Evolutionary conservation across 2,113 vertebrate species (phyloP), one percentile per base, ranked within the genome.

Genomic region (Mirza zaza): DNA sequence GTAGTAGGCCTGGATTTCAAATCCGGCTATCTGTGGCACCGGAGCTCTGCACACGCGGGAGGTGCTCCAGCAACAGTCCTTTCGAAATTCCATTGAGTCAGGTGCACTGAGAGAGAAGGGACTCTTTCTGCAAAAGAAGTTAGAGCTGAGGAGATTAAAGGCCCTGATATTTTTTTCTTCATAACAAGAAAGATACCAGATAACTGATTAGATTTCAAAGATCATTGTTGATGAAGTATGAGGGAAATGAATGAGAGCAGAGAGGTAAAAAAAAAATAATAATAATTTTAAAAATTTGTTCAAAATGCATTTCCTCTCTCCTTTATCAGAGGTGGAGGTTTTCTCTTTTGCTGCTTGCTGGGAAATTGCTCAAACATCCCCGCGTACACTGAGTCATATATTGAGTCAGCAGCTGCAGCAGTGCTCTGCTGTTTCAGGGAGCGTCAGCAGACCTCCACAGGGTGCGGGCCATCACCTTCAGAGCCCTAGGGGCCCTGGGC

Each of bases 191-290:
- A 86, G 68, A 87, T 50, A 89, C 11, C 61, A 57, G 93, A 86
- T 68, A 86, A 85, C 50, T 89, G 52, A 93, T 95, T 90, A 32
- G 29, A 94, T 95, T 91, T 86, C 68, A 82, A 76, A 89, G 45
- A 92, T 94, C 29, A 83, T 55, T 61, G n/a, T 75, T 32, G 79
- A 73, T 93, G 12, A 96, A 91, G 25, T 83, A 70, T 11, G 34
- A 86, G 21, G 34, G 57, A 96, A 89, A 89, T 75, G 34, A 92
- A 80, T 34, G 21, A 32, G 6, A 57, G 79, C 7, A 17, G 17
- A 80, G 25, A 73, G 39, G 50, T 50, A 29, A 23, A 92, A 89
- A 70, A 42, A 50, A 55, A 42, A 50, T 57, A 42, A 14, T 45
- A 75, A 76, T 9, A 73, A 67, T 34, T 61, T 48, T 15, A 36